phyloP scores from a whole-genome alignment of 64 coral and sea anemone species.

The Montipora foliosa region DNA sequence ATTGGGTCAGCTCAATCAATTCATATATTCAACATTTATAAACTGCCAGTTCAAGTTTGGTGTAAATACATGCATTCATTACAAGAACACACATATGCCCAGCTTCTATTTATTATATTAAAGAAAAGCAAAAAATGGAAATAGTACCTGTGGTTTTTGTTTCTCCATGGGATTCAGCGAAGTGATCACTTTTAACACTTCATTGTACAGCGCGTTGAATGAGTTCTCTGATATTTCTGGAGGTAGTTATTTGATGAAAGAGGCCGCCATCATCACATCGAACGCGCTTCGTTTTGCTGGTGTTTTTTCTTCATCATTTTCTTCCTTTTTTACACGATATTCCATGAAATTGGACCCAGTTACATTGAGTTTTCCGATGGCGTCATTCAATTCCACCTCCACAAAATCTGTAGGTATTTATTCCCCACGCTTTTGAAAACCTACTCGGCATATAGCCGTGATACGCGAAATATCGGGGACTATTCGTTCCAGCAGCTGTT shows the following conservation, averaged over 20 bases:
- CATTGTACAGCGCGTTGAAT: slow-evolving; percentile 45
- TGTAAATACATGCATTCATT: slow-evolving; percentile 45
- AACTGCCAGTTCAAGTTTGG: slow-evolving; percentile 52
- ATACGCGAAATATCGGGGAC: slow-evolving; percentile 30
- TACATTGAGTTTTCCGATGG: slow-evolving; percentile 29
- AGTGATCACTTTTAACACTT: slow-evolving; percentile 50
- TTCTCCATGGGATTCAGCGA: slow-evolving; percentile 42
- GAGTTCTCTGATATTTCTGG: slow-evolving; percentile 47
- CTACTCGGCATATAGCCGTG: slow-evolving; percentile 13
- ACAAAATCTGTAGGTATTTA: slow-evolving; percentile 45
- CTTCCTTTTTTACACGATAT: slow-evolving; percentile 10
- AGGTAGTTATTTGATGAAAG: slow-evolving; percentile 44
- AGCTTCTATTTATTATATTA: slow-evolving; percentile 18
- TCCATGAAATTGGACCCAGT: slow-evolving; percentile 44
- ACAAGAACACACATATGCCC: slow-evolving; percentile 47
- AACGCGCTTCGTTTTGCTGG: slow-evolving; percentile 36
- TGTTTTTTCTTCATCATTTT: slow-evolving; percentile 30
- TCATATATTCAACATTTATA: slow-evolving; percentile 44
- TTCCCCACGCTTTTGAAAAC: slow-evolving; percentile 34
- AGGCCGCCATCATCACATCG: slow-evolving; percentile 44
- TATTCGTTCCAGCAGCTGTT: slow-evolving; percentile 29
- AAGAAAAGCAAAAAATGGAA: slow-evolving; percentile 16
- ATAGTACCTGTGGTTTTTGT: slow-evolving; percentile 45
- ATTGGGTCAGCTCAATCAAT: not conserved
- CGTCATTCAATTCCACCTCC: slow-evolving; percentile 18